Evolutionary conservation across 1,140 invertebrate genomes (phyloP).

Genomic region (Magallana gigas): DNA sequence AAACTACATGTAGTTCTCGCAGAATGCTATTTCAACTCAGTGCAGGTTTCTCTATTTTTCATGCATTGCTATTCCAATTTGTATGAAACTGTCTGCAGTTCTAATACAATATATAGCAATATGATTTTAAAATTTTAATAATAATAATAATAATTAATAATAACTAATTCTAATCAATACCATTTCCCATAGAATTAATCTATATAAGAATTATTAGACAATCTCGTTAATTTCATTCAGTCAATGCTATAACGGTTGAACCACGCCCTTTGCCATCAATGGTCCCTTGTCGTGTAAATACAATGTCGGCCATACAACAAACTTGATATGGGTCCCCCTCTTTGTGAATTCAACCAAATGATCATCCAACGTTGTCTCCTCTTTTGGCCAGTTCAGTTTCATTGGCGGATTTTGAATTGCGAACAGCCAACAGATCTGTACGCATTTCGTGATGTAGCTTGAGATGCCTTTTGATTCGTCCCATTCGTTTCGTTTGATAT

Average conservation of each 20-base stretch:
- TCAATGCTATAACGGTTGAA: neutral
- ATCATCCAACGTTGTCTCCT: neutral
- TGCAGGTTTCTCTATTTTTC: too few species aligned
- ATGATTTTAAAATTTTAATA: too few species aligned
- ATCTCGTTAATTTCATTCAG: too few species aligned
- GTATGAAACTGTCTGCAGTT: too few species aligned
- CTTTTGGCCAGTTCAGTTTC: neutral
- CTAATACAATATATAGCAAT: too few species aligned
- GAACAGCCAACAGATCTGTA: conserved; percentile 23
- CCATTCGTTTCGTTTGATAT: neutral
- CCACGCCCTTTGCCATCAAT: conserved; percentile 5
- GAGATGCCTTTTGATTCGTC: neutral
- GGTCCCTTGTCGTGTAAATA: conserved; percentile 10
- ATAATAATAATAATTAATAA: too few species aligned
- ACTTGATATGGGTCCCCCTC: neutral
- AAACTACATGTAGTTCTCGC: too few species aligned
- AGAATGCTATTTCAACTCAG: too few species aligned
- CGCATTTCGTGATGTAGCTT: neutral
- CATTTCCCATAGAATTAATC: too few species aligned
- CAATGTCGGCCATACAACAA: conserved; percentile 12
- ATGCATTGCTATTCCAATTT: too few species aligned
- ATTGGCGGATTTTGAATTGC: conserved; percentile 15
- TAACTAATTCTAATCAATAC: too few species aligned
- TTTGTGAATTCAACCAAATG: neutral
- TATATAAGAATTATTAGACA: too few species aligned